Evolutionary conservation across 2,888 invertebrate species (phyloP).

Genomic region (Leptothorax acervorum): DNA sequence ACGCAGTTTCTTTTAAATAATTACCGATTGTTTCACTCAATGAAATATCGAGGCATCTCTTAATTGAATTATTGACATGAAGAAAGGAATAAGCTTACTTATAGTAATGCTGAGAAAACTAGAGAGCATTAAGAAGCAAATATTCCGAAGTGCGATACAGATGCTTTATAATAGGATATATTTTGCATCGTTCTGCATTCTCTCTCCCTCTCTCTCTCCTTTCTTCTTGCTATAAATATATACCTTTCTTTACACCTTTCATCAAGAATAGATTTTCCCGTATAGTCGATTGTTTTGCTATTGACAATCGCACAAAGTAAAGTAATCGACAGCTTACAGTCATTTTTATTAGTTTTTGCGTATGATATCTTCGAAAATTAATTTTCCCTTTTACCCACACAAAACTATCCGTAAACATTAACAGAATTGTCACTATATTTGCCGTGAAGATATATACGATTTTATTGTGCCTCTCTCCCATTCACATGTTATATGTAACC

Average conservation of each 20-base stretch:
- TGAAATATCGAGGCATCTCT: not conserved
- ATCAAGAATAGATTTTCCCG: not conserved
- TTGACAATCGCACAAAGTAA: not conserved
- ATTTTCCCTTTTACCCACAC: not conserved
- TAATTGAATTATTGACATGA: slow-evolving; percentile 7
- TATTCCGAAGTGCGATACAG: not conserved
- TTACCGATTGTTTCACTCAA: not conserved
- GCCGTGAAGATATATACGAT: not conserved
- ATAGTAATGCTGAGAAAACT: not conserved
- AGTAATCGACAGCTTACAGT: not conserved
- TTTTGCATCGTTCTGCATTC: not conserved
- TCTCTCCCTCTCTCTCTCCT: not conserved
- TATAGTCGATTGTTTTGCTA: not conserved
- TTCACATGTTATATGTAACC: not conserved
- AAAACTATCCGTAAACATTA: not conserved
- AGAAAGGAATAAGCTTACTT: not conserved
- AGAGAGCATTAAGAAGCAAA: slow-evolving; percentile 1
- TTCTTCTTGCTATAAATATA: not conserved
- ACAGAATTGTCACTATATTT: not conserved
- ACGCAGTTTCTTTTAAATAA: not conserved
- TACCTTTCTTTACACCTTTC: slow-evolving; percentile 11
- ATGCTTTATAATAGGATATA: slow-evolving; percentile 9
- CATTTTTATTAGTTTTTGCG: not conserved
- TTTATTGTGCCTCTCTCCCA: not conserved
- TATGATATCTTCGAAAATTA: not conserved